Evolutionary conservation across 1,140 invertebrate genomes (phyloP).

Genomic region (Hycleus phaleratus): DNA sequence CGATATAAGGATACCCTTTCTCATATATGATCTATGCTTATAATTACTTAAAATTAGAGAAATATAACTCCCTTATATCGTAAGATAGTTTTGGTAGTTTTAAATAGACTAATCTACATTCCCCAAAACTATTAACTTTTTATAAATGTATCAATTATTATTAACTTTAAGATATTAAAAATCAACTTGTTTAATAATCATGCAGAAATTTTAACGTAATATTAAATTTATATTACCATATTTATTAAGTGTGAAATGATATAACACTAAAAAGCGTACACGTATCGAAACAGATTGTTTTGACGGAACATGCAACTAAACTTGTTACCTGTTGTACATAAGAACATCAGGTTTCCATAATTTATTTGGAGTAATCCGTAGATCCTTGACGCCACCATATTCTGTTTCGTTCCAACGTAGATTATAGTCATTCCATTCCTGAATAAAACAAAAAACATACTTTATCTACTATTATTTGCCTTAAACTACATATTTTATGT

Average conservation of each 20-base stretch:
- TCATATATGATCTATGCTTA: no score
- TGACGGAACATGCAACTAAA: conserved; percentile 21
- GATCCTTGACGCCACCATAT: conserved; percentile 92
- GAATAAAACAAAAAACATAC: conserved; percentile 31
- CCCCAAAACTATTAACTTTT: conserved; percentile 1
- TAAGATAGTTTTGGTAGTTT: background rate
- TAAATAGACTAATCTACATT: conserved; percentile 12
- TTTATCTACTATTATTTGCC: background rate
- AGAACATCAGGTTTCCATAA: conserved; percentile 99
- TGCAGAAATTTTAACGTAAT: conserved; percentile 7
- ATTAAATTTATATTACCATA: conserved; percentile 1
- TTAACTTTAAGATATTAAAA: conserved; percentile 5
- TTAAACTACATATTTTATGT: background rate
- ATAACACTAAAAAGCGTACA: conserved; percentile 13
- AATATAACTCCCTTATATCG: no score
- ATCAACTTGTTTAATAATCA: conserved; percentile 6
- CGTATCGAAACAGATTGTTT: background rate
- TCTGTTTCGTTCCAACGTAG: conserved; percentile 94
- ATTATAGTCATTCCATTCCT: conserved; percentile 99
- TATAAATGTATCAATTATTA: conserved; percentile 1
- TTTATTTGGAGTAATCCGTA: conserved; percentile 90
- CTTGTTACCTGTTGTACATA: conserved; percentile 93
- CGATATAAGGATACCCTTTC: no score
- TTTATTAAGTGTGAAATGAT: conserved; percentile 1
- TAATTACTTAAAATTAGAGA: no score